Evolutionary conservation across 2,797 vertebrate genomes (phyloP).

Genomic region (Mastacembelus armatus): DNA sequence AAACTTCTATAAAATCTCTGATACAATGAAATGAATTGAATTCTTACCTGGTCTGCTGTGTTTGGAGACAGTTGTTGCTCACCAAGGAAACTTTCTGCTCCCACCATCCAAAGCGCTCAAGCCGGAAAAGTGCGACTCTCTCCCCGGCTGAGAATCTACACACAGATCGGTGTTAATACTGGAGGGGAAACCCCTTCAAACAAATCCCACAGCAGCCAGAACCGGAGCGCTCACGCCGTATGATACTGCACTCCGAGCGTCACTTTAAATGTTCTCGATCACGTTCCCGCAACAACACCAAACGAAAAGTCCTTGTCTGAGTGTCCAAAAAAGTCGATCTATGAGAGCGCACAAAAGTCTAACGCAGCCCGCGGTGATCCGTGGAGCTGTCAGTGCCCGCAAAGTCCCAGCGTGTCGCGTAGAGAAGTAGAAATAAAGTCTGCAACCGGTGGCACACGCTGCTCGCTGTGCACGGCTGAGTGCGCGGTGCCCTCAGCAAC

Average conservation of each 20-base stretch:
- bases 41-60: conserved; percentile 52
- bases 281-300: not conserved
- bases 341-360: not conserved
- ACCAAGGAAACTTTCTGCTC: conserved; percentile 40
- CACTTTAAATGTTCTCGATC: conserved; percentile 28
- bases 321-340: conserved; percentile 7
- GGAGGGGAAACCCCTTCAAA: conserved; percentile 2
- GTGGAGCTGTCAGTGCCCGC: conserved; percentile 23
- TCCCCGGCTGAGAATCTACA: conserved; percentile 18
- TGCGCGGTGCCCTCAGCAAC: conserved; percentile 58
- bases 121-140: conserved; percentile 40
- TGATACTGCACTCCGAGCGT: not conserved
- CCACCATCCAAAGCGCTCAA: conserved; percentile 36
- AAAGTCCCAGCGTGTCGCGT: not conserved
- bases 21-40: not conserved
- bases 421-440: not conserved
- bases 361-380: conserved; percentile 10
- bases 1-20: not conserved
- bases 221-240: not conserved
- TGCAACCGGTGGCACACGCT: not conserved
- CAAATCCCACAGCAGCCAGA: not conserved
- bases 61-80: conserved; percentile 17
- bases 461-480: not conserved
- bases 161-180: conserved; percentile 20
- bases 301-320: conserved; percentile 12